A percentile compares a stretch with the other conserved stretches of the same genome.
Conservation (phyloP, 1,140 invertebrate species). For the Hypsibius dujardini region DNA sequence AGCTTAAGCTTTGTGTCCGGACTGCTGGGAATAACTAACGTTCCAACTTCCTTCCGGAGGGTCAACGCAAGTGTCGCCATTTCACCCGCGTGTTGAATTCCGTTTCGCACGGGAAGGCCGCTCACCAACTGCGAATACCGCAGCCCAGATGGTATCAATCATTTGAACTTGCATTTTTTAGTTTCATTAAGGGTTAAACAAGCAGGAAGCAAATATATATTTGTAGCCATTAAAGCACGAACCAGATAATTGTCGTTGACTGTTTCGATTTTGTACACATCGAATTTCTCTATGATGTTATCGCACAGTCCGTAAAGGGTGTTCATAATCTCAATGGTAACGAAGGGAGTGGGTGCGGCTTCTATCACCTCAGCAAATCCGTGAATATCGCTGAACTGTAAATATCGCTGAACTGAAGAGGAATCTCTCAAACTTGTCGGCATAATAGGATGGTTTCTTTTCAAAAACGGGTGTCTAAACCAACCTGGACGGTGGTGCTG, state of each 20-base stretch:
- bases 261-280: neutral
- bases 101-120: neutral
- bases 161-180: too few relatives aligned
- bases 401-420: too few relatives aligned
- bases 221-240: neutral
- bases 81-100: neutral
- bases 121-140: neutral
- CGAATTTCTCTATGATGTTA: neutral
- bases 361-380: too few relatives aligned
- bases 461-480: neutral
- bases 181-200: too few relatives aligned
- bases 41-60: neutral
- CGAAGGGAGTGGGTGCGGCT: too few relatives aligned
- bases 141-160: too few relatives aligned
- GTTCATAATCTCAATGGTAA: neutral
- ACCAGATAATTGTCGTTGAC: neutral
- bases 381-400: too few relatives aligned
- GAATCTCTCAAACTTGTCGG: too few relatives aligned
- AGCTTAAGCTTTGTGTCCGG: neutral
- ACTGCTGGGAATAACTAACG: neutral
- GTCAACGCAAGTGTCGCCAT: neutral
- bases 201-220: neutral
- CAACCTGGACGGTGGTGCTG: conserved; percentile 3
- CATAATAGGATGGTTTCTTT: conserved; percentile 3
- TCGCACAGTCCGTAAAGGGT: neutral